These are phyloP conservation scores for Macroglossus sobrinus DNA, from an alignment of 2,113 vertebrate species.

Conservation along the genomic window DNA sequence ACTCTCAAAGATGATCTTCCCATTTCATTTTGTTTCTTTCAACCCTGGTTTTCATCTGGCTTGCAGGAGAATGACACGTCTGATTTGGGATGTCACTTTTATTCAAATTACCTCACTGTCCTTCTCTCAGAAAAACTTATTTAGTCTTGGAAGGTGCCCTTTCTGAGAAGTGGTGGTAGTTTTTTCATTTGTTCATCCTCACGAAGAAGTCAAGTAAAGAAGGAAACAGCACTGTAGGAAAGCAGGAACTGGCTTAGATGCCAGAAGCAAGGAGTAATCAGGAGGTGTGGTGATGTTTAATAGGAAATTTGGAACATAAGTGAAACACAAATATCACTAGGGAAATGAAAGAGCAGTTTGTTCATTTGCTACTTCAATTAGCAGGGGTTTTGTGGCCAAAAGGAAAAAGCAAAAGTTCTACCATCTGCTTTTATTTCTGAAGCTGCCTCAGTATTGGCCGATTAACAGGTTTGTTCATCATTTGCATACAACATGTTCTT, in stretches of 20 bases:
- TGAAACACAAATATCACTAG: not conserved
- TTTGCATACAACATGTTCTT: not conserved
- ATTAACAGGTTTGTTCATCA: conserved; percentile 46
- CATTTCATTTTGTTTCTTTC: not conserved
- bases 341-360: conserved; percentile 51
- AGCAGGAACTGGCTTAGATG: not conserved
- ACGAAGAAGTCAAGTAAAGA: not conserved
- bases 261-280: not conserved
- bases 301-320: conserved; percentile 8
- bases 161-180: not conserved
- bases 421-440: conserved; percentile 65
- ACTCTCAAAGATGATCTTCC: not conserved
- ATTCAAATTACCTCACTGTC: not conserved
- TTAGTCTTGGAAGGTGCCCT: not conserved
- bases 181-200: not conserved
- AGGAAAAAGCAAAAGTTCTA: conserved; percentile 41
- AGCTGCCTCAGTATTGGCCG: conserved; percentile 1
- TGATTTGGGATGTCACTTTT: not conserved
- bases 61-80: not conserved
- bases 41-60: not conserved
- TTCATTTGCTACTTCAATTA: conserved; percentile 63
- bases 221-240: not conserved
- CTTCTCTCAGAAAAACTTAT: not conserved
- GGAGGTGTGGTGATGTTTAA: not conserved
- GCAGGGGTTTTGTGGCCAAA: conserved; percentile 61